phyloP scores from a whole-genome alignment of 2,888 invertebrate genomes.

The Parnassius glacialis region DNA sequence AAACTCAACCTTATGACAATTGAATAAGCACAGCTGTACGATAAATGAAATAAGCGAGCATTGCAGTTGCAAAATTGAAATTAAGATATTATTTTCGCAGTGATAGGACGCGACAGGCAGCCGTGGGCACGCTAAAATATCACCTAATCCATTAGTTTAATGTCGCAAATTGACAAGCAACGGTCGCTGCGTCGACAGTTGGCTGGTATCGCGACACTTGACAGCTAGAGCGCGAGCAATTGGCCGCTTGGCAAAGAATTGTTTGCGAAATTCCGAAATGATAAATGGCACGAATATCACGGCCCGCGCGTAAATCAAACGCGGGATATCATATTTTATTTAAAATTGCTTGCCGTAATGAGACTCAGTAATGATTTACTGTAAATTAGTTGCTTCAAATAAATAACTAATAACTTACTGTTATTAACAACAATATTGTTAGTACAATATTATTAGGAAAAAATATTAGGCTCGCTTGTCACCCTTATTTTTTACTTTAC shows the following conservation, averaged over 20 bases:
- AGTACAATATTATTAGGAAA: no score
- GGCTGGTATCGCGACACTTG: conserved; percentile 2
- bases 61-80: conserved; percentile 3
- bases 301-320: neutral
- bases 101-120: neutral
- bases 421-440: no score
- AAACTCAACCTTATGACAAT: neutral
- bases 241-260: conserved; percentile 4
- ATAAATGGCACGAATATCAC: conserved; percentile 1
- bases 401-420: neutral
- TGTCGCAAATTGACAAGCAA: neutral
- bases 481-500: no score
- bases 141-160: neutral
- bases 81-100: conserved; percentile 2
- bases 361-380: neutral
- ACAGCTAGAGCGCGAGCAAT: conserved; percentile 7
- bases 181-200: neutral
- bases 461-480: no score
- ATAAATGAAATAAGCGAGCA: neutral
- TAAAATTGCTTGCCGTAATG: neutral
- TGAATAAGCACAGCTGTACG: neutral
- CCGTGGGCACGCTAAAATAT: neutral
- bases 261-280: conserved; percentile 1
- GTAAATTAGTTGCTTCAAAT: neutral
- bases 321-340: neutral